Conservation (phyloP, 2,113 vertebrate genomes). For the Triplophysa siluroides region DNA sequence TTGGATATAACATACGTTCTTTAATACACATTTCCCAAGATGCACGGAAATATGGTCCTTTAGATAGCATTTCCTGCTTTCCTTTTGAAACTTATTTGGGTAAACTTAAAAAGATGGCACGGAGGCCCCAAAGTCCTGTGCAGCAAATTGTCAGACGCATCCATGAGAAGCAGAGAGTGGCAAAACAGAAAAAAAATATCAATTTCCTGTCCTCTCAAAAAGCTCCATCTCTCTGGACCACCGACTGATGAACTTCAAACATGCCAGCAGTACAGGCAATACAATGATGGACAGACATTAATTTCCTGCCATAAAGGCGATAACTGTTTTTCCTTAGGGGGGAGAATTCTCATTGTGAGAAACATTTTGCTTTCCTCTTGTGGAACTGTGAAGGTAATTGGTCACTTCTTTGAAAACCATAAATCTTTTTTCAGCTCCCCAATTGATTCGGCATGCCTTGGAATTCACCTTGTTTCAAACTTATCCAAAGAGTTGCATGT, state of each 20-base stretch:
- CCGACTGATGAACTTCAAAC: neutral
- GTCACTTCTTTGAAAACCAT: conserved; percentile 32
- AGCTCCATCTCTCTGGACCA: conserved; percentile 14
- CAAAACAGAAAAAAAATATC: conserved; percentile 21
- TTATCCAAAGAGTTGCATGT: conserved; percentile 33
- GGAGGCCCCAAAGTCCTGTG: conserved; percentile 39
- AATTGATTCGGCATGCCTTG: conserved; percentile 12
- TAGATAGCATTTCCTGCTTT: conserved; percentile 47
- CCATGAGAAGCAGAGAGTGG: conserved; percentile 38
- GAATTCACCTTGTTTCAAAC: conserved; percentile 40
- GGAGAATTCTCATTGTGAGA: conserved; percentile 38
- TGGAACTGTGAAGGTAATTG: neutral
- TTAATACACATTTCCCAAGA: conserved; percentile 47
- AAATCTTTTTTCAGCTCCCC: conserved; percentile 22
- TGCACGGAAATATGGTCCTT: conserved; percentile 34
- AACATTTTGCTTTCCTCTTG: conserved; percentile 31
- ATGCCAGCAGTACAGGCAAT: conserved; percentile 23
- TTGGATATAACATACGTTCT: conserved; percentile 41
- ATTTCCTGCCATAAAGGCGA: conserved; percentile 22
- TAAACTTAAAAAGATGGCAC: conserved; percentile 38
- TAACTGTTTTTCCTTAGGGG: conserved; percentile 23
- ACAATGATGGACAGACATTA: conserved; percentile 18
- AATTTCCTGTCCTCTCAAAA: conserved; percentile 7
- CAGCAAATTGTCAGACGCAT: conserved; percentile 39
- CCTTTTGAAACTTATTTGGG: conserved; percentile 42